Base-by-base conservation (phyloP, 2,113 vertebrate species). In the Picathartes gymnocephalus region DNA sequence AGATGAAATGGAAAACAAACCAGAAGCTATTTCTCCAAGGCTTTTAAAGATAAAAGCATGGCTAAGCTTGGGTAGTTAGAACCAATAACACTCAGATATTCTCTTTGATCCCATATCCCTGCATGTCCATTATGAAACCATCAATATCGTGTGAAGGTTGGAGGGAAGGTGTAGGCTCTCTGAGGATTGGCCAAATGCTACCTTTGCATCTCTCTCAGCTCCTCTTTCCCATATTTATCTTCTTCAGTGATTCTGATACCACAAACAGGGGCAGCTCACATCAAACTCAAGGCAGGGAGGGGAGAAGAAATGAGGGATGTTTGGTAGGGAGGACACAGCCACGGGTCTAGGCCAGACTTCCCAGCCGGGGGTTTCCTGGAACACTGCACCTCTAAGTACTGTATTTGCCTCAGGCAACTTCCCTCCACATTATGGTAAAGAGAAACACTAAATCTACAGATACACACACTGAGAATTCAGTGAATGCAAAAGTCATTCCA, bases 41-140 rank as follows among this genome's bases (percentile, higher is more conserved):
- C 77, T 96, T 97, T 97, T 96, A 92, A 97, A 97, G 93, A 92
- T 96, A 96, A 97, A 97, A 97, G 86, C 42, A 22, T 61, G 87
- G 91, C 91, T 94, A 80, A 95, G 66, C 86, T 94, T 85, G 83
- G 95, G 93, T 91, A 85, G 89, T 96, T 86, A 88, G 88, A 88
- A 92, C 86, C 95, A 93, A 65, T 84, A 87, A 44, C 48, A 93
- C 82, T 95, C 64, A 87, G 70, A 47, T 68, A 89, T 91, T 96
- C 84, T 50, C 77, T 97, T 97, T 96, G 96, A 91, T 96, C 93
- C 93, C 71, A 42, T 93, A 50, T 94, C 95, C 92, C 86, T 93
- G 66, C 74, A 80, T 33, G 84, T 72, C 93, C 90, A 56, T 96
- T 96, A 94, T 12, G 62, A 93, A 97, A 68, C 88, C 77, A 77